A percentile compares a stretch with the other conserved stretches of the same genome.
These are phyloP conservation scores for Philonicus albiceps DNA, from an alignment of 2,888 invertebrate genomes.

Conservation along the genomic window DNA sequence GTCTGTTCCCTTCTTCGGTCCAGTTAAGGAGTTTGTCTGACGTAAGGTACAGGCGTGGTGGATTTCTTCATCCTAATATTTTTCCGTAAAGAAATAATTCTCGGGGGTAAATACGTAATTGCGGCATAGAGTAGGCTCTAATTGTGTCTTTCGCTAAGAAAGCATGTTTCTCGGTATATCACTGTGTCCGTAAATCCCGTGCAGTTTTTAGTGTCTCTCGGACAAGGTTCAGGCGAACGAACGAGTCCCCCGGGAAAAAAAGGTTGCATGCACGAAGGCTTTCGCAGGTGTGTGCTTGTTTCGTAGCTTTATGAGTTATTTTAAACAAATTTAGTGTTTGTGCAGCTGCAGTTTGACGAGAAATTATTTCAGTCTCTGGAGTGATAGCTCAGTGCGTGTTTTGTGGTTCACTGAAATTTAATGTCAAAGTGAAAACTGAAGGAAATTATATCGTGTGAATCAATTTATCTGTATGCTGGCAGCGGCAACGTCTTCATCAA, in stretches of 20 bases:
- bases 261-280: neutral
- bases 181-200: neutral
- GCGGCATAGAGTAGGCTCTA: neutral
- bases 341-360: neutral
- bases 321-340: neutral
- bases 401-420: neutral
- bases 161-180: neutral
- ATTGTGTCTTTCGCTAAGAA: neutral
- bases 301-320: neutral
- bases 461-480: neutral
- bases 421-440: neutral
- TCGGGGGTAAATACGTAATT: neutral
- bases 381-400: neutral
- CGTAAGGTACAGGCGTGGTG: neutral
- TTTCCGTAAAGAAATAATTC: neutral
- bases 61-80: neutral
- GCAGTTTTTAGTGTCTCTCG: neutral
- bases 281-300: neutral
- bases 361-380: neutral
- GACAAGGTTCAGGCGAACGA: neutral
- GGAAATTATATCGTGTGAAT: neutral
- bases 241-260: neutral
- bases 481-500: neutral
- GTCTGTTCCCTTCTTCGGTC: neutral
- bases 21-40: neutral